Evolutionary conservation across 92 coral and sea anemone genomes (phyloP), one percentile per base, ranked within the genome.

Genomic region (Palythoa grandis): DNA sequence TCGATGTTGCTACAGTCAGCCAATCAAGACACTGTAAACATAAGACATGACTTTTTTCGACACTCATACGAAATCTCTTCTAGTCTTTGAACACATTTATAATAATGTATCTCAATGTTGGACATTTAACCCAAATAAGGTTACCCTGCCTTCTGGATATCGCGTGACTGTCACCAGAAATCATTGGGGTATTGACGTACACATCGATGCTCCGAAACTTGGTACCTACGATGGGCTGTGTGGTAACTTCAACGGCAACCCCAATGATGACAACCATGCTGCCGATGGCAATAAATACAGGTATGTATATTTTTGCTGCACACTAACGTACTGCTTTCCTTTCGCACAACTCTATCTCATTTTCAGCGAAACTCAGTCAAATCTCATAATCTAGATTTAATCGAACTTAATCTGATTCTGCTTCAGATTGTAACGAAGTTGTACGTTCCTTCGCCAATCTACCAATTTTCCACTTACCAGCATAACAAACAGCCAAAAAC

Each of bases 161-260:
- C 83, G 83, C 29, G 83, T 78, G 52, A 78, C 72, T 9, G n/a
- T 78, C 22, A 43, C 83, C 37, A 39, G 83, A 37, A 78, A 78
- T 78, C 54, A 78, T 29, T 78, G 71, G 71, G 83, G 83, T 9
- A 65, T 78, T 11, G 83, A 78, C n/a, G 71, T 78, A 37, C 70
- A 58, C 48, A 78, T 78, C 15, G 83, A 78, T 58, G 83, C 83
- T 39, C 83, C 83, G 12, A 78, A 78, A 43, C 83, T 78, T 58
- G 83, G 83, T 22, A 60, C 71, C 0, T 78, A 78, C 57, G 83
- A 60, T 37, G 83, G 83, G 11, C n/a, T 78, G 29, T 78, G 83
- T 39, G 83, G 83, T 63, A 78, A 78, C 72, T 78, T 78, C 19
- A 78, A 78, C 29, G 83, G 83, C 15, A 58, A 60, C 6, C 38